Evolutionary conservation across 1,140 invertebrate species (phyloP), one percentile per base, ranked within the genome.

Genomic region (Conopomorpha cramerella): DNA sequence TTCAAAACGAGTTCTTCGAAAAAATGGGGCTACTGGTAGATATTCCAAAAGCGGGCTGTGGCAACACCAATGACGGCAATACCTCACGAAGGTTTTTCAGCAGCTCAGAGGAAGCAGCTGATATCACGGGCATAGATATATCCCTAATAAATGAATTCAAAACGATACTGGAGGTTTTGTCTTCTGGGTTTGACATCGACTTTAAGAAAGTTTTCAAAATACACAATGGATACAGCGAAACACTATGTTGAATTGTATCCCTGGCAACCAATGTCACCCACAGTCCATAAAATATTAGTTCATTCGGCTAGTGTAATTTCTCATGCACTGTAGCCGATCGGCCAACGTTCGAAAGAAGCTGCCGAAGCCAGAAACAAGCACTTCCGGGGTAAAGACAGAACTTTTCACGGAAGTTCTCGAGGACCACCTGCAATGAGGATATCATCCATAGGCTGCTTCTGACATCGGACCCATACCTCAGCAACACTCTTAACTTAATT

Each of bases 201-300:
- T n/a, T 29, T 29, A 8, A 29, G 7, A 29, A 52, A 41, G 14
- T 50, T 45, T 43, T 7, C 3, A 15, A 8, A 15, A 19, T 51
- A 38, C 34, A 10, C 37, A 8, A 16, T 6, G 8, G 37, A 47
- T 32, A 53, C 42, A 16, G 39, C 45, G 8, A 16, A 42, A 29
- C 26, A 41, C 2, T 56, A n/a, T n/a, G n/a, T n/a, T n/a, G n/a
- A n/a, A n/a, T n/a, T n/a, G n/a, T n/a, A n/a, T n/a, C n/a, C n/a
- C n/a, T 60, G 63, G 61, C 43, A 50, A 30, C 51, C 46, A 10
- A 65, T 65, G 58, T 48, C 49, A 15, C 46, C 47, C 2, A 59
- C 49, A 29, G n/a, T 63, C 18, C 66, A 70, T 36, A 67, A 67
- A 49, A 46, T 70, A 16, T 31, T 70, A n/a, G 19, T 51, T 2